Evolutionary conservation across 2,113 vertebrate genomes (phyloP), one percentile per base, ranked within the genome.

Genomic region (Pseudois nayaur): DNA sequence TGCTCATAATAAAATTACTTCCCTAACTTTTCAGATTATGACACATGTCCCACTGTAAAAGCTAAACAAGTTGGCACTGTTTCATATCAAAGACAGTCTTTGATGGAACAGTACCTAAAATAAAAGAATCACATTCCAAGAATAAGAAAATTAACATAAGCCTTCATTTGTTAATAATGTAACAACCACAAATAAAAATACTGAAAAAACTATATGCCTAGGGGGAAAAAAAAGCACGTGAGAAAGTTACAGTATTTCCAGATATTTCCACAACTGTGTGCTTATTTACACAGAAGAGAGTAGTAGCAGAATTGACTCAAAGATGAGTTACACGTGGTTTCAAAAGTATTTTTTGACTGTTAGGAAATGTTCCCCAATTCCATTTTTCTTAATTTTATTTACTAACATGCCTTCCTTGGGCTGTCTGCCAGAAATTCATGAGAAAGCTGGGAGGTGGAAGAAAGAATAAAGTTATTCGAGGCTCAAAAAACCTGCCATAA

Each of bases 1-100:
- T 84, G 21, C 74, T 96, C 71, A 97, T 31, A 97, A 96, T 84
- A 97, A 96, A 97, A 90, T 67, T 84, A 96, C 64, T 94, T 96
- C 50, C 87, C 45, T 85, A 91, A 94, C 36, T 78, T 97, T 97
- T 86, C 62, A 71, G 78, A 96, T 88, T 92, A 94, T 81, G 50
- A 94, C 12, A 55, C 16, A 83, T 36, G 21, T 91, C 60, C n/a
- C 52, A 83, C 81, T 93, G 74, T 86, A 94, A 95, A 97, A 97
- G 43, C 64, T 95, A 88, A 94, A 94, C 82, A 94, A 96, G 33
- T 27, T 95, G 25, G 76, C 55, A 79, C 33, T 95, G 27, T 92
- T 54, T 95, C 40, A 43, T 55, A 33, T 78, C 92, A 91, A 94
- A 78, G 50, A 84, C 19, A 84, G 45, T 91, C 40, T 91, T 88